Base-by-base conservation (phyloP, 1,140 invertebrate species). In the Protaetia brevitarsis region DNA sequence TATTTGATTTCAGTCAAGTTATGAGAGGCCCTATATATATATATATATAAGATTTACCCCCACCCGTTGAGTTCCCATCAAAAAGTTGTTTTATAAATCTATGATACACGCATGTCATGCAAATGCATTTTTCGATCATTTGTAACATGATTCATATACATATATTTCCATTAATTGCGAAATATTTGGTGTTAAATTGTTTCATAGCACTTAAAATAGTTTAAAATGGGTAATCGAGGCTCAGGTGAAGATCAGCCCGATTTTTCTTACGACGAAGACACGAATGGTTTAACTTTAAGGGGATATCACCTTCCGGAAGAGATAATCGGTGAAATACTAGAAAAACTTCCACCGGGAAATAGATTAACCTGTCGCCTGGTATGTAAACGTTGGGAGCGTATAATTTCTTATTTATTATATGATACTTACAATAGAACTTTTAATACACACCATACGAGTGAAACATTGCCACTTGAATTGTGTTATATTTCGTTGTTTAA, bases 321-420 rank as follows among this genome's bases (percentile, higher is more conserved):
- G 63, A 66, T 78, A 7, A 37, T 77, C n/a, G 51, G 70, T 6
- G 60, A 73, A 28, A 76, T 78, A 8, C 66, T 78, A 13, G 68
- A 67, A 56, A 71, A 67, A 57, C 45, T 77, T 31, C 41, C 67
- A 19, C 51, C 71, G 2, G 61, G 71, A 23, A 58, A 74, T 36
- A 11, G 76, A 4, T 64, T 77, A 21, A 70, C 68, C 21, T 66
- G 64, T 31, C 64, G 67, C 7, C 61, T 74, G 21, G 77, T 78
- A 26, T 78, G 77, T 62, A 75, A 73, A 66, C 71, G 68, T 45
- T 78, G 77, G 77, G 72, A 74, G 64, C 70, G 72, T 45, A 64
- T 77, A 11, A 69, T 73, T 4, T 19, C 30, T n/a, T 11, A 59
- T 7, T 74, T 71, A 69, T 76, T 73, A 2, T 64, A 69, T 29